These are phyloP conservation scores for Melanotaenia pygmaea DNA, from an alignment of 2,797 vertebrate species.

Conservation along the genomic window DNA sequence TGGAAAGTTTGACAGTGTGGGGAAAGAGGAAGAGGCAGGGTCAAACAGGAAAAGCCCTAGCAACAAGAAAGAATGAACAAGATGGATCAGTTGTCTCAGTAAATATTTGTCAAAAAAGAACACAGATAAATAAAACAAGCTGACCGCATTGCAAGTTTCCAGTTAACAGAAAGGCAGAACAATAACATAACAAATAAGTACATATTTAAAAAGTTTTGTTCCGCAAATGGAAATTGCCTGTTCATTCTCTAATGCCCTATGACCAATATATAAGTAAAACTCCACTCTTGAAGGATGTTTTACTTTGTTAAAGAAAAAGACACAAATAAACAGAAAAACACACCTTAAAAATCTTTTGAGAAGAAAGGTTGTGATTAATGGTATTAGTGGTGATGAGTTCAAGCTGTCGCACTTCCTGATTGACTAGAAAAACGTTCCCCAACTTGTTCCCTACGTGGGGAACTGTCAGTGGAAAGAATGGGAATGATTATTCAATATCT, in stretches of 20 bases:
- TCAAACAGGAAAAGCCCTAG: neutral
- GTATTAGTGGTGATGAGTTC: too few species aligned
- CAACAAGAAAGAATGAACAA: neutral
- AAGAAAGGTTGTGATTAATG: too few species aligned
- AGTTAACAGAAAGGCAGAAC: conserved; percentile 14
- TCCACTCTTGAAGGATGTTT: too few species aligned
- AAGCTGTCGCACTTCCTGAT: too few species aligned
- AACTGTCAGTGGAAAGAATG: too few species aligned
- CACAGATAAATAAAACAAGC: too few species aligned
- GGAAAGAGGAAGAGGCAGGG: neutral
- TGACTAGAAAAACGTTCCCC: too few species aligned
- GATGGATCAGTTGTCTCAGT: neutral
- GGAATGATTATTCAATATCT: too few species aligned
- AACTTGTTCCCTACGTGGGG: too few species aligned
- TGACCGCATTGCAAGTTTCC: conserved; percentile 9
- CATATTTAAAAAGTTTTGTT: conserved; percentile 14
- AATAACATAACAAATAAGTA: conserved; percentile 4
- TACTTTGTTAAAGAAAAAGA: too few species aligned
- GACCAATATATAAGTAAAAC: neutral
- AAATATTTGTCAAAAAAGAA: neutral
- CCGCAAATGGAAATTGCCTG: conserved; percentile 8
- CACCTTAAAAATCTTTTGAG: neutral
- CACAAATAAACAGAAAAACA: too few species aligned
- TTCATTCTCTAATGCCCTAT: neutral
- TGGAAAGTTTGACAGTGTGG: neutral